Percentiles rank a stretch among this genome's conserved stretches.
These are phyloP conservation scores for Lasioglossum villosulum DNA, from an alignment of 2,888 invertebrate genomes.

Conservation along the genomic window DNA sequence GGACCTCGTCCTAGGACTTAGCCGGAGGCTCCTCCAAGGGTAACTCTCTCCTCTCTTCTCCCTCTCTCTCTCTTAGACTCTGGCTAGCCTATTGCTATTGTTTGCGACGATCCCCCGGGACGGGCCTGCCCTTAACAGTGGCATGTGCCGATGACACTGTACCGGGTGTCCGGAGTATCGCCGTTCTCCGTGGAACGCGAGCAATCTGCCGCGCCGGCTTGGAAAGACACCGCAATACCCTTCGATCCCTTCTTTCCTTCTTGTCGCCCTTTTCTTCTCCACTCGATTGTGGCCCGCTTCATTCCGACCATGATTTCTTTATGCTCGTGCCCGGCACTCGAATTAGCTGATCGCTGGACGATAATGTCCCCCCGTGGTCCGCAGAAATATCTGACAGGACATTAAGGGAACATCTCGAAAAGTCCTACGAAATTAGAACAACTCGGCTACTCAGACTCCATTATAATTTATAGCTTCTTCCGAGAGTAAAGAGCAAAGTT, in stretches of 20 bases:
- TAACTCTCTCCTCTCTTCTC: constrained; percentile 28
- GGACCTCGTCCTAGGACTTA: constrained; percentile 47
- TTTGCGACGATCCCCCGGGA: constrained; percentile 75
- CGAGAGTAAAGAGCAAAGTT: not conserved
- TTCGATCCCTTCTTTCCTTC: not conserved
- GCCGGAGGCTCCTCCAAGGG: constrained; percentile 64
- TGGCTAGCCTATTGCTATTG: constrained; percentile 80
- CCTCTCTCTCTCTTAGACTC: not conserved
- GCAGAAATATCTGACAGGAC: not conserved
- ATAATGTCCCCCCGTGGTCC: not conserved
- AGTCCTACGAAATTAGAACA: not conserved
- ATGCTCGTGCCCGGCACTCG: not conserved
- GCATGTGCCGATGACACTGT: constrained; percentile 77
- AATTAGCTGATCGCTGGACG: not conserved
- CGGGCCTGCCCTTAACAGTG: constrained; percentile 75
- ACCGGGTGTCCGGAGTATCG: constrained; percentile 67
- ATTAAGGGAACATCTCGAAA: not conserved
- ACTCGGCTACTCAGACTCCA: not conserved
- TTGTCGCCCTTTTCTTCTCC: not conserved
- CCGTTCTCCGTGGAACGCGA: not conserved
- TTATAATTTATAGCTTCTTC: not conserved
- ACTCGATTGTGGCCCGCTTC: not conserved
- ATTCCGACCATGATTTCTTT: not conserved
- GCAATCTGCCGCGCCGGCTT: constrained; percentile 2
- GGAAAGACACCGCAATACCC: not conserved